Conservation (phyloP, 2,113 vertebrate species). For the Speoplatyrhinus poulsoni region DNA sequence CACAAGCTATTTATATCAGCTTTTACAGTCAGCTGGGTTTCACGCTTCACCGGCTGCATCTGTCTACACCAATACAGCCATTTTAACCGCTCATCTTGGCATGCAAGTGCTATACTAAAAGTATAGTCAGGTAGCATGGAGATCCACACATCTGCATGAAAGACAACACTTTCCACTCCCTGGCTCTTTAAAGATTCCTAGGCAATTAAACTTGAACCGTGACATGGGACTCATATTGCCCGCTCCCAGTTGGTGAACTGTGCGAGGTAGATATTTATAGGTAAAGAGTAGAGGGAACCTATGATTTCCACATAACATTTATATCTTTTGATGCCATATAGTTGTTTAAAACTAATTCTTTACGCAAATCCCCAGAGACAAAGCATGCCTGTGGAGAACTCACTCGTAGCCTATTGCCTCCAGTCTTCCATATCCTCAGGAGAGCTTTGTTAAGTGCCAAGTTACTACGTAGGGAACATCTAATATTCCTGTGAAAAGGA, state of each 20-base stretch:
- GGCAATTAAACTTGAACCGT: too few species aligned
- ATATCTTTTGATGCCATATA: too few species aligned
- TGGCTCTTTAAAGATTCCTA: too few species aligned
- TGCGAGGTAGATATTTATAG: too few species aligned
- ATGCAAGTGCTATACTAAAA: slow-evolving; percentile 2
- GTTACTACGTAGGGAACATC: slow-evolving; percentile 51
- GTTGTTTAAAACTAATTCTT: too few species aligned
- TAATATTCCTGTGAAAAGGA: slow-evolving; percentile 40
- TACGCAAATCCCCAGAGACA: too few species aligned
- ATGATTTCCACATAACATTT: too few species aligned
- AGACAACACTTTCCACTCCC: too few species aligned
- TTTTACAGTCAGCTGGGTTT: slow-evolving; percentile 65
- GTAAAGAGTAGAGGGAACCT: too few species aligned
- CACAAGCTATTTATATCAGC: slow-evolving; percentile 74
- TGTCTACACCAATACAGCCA: slow-evolving; percentile 52
- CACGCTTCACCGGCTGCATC: slow-evolving; percentile 58
- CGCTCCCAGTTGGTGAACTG: too few species aligned
- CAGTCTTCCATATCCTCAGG: neutral
- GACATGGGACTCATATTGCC: too few species aligned
- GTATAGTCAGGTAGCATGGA: neutral
- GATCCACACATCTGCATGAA: neutral
- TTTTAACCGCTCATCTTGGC: slow-evolving; percentile 34
- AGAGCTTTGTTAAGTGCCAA: slow-evolving; percentile 16
- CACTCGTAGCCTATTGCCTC: slow-evolving; percentile 32
- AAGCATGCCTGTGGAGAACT: slow-evolving; percentile 17